These are phyloP conservation scores for Helostoma temminkii DNA, from an alignment of 2,797 vertebrate species.

Conservation along the genomic window DNA sequence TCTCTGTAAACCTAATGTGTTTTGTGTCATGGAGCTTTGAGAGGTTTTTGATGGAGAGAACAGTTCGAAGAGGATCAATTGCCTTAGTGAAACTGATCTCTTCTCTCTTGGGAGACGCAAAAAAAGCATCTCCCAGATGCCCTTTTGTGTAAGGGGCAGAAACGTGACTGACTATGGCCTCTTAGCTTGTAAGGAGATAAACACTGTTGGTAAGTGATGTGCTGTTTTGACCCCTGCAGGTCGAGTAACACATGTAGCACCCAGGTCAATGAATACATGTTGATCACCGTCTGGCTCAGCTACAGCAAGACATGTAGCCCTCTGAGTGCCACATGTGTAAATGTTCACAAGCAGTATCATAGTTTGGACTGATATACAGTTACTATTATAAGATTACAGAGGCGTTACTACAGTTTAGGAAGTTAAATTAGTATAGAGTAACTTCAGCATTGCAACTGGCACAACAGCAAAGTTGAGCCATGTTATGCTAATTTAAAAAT, in stretches of 20 bases:
- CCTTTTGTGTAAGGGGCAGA: conserved; percentile 4
- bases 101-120: conserved; percentile 25
- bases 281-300: no score
- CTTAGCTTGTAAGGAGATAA: conserved; percentile 1
- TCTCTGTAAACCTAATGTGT: conserved; percentile 35
- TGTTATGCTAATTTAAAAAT: conserved; percentile 18
- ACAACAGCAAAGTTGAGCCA: not conserved
- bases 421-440: not conserved
- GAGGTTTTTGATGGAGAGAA: conserved; percentile 51
- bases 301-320: no score
- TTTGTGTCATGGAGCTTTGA: conserved; percentile 47
- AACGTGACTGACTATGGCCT: conserved; percentile 3
- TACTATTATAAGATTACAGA: not conserved
- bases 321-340: no score
- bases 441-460: not conserved
- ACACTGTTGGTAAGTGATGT: not conserved
- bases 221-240: not conserved
- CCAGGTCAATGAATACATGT: no score
- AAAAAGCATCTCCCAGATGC: conserved; percentile 19
- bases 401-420: not conserved
- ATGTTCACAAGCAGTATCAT: no score
- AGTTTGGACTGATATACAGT: no score
- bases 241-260: not conserved
- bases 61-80: conserved; percentile 41
- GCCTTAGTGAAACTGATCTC: conserved; percentile 24